Evolutionary conservation across 2,888 invertebrate genomes (phyloP), one percentile per base, ranked within the genome.

Genomic region (Ochlodes sylvanus): DNA sequence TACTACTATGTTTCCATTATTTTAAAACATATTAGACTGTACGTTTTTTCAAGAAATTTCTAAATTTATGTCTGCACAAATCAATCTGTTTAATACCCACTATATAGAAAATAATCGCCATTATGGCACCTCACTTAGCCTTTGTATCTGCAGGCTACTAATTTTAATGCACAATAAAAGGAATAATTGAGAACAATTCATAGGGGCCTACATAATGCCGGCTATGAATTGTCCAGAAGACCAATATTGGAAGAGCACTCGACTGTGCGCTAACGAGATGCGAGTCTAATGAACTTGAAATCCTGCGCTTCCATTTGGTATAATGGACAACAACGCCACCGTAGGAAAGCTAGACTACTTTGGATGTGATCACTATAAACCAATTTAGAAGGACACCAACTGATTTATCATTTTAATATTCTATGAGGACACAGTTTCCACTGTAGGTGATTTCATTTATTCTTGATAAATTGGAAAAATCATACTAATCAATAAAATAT

Each of bases 221-320:
- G 73, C 71, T 74, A 76, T 74, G 77, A 74, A 79, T 80, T 80
- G 87, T 86, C 84, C 86, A 87, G 83, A 85, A 83, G 82, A 82
- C 80, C 88, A 90, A 90, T 91, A 90, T 90, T 92, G 91, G 88
- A 86, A 85, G 84, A 88, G 87, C 89, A 86, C 89, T 90, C 86
- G 82, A 81, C 88, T 87, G 84, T 87, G 82, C 82, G 82, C 86
- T 90, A 90, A 91, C 90, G 90, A 90, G 89, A 78, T 85, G 86
- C 83, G 84, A 87, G 85, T 87, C 89, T 90, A 92, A 92, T 92
- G 90, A 92, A 90, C 89, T 90, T 87, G 90, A 91, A 91, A 90
- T 91, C 88, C 89, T 85, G 87, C 81, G 84, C 85, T 84, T 85
- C 87, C 87, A 90, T 89, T 90, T 89, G 86, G 87, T 89, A 85